A percentile compares a stretch with the other conserved stretches of the same genome.
Evolutionary conservation across 2,113 vertebrate genomes (phyloP).

Genomic region (Solea senegalensis): DNA sequence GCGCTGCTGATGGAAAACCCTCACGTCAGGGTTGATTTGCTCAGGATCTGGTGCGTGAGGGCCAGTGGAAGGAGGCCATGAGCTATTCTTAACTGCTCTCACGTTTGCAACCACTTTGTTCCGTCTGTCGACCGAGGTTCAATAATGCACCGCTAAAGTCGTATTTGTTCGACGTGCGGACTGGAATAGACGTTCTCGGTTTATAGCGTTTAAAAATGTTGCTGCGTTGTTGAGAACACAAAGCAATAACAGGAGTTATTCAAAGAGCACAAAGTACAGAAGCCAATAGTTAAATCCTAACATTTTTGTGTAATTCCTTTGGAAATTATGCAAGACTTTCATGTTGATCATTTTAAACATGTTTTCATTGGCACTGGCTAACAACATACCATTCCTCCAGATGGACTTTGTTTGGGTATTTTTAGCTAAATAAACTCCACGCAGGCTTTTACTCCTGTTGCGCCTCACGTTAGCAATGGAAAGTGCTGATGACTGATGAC

Average conservation of each 20-base stretch:
- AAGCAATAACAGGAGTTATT: constrained; percentile 26
- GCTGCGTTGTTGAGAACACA: constrained; percentile 21
- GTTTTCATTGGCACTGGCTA: constrained; percentile 72
- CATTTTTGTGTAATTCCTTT: constrained; percentile 47
- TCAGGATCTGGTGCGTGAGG: constrained; percentile 42
- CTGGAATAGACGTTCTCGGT: constrained; percentile 14
- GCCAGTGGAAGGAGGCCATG: constrained; percentile 30
- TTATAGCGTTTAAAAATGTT: constrained; percentile 15
- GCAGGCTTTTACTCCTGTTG: constrained; percentile 44
- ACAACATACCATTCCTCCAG: constrained; percentile 72
- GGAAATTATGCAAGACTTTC: constrained; percentile 65
- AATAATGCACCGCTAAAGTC: constrained; percentile 22
- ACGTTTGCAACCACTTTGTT: constrained; percentile 33
- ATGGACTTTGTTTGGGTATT: constrained; percentile 80
- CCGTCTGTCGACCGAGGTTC: constrained; percentile 47
- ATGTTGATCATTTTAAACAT: constrained; percentile 74
- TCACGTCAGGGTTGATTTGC: constrained; percentile 57
- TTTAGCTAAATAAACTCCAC: constrained; percentile 71
- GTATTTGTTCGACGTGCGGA: constrained; percentile 8
- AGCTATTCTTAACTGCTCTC: constrained; percentile 58
- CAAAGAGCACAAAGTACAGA: constrained; percentile 38
- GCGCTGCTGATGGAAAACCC: constrained; percentile 69
- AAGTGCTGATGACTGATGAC: constrained; percentile 49
- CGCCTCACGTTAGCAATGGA: constrained; percentile 43
- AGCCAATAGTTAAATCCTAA: constrained; percentile 44